These are phyloP conservation scores for Zaprionus nigranus DNA, from an alignment of 1,140 invertebrate species.

Conservation along the genomic window DNA sequence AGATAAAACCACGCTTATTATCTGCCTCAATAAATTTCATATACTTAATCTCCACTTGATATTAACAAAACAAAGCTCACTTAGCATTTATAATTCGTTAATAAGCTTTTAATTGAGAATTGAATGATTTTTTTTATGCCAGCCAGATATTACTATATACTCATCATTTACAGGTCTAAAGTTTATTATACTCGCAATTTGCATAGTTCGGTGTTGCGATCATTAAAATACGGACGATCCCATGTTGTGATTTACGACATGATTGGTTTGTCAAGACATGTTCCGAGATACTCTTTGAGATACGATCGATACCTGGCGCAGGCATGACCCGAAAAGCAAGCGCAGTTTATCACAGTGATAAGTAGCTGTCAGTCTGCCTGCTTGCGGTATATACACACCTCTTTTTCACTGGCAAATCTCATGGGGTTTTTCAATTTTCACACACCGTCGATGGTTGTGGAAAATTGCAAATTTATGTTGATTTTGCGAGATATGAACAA, in stretches of 20 bases:
- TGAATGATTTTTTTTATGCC: constrained; percentile 1
- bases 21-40: not conserved
- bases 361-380: constrained; percentile 33
- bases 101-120: constrained; percentile 1
- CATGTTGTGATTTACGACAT: constrained; percentile 7
- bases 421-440: constrained; percentile 29
- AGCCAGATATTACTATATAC: not conserved
- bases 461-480: constrained; percentile 57
- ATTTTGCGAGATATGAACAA: constrained; percentile 47
- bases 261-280: constrained; percentile 3
- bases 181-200: constrained; percentile 1
- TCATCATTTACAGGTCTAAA: too few relatives aligned
- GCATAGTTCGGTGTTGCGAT: not conserved
- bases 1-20: too few relatives aligned
- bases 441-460: constrained; percentile 26
- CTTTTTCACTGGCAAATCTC: not conserved
- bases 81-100: not conserved
- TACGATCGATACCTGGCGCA: constrained; percentile 4
- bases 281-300: constrained; percentile 18
- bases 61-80: not conserved
- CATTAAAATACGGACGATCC: constrained; percentile 5
- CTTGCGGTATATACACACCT: constrained; percentile 16
- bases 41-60: not conserved
- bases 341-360: constrained; percentile 46
- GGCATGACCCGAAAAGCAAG: constrained; percentile 41